These are phyloP conservation scores for Zaprionus gabonicus DNA, from an alignment of 1,140 invertebrate genomes.

Conservation along the genomic window DNA sequence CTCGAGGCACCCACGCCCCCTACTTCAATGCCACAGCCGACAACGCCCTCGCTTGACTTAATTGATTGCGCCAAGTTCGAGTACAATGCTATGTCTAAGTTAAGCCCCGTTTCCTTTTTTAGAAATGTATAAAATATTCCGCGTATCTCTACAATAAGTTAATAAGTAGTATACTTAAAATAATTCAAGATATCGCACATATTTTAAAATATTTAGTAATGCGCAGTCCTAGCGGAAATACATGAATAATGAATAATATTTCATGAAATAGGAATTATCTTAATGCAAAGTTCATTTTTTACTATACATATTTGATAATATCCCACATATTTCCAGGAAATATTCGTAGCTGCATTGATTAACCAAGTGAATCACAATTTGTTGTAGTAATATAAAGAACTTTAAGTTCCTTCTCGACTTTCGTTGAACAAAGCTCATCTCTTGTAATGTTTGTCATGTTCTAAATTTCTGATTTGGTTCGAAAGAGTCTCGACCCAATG, in stretches of 20 bases:
- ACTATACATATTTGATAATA: conserved; percentile 3
- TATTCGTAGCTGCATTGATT: background rate
- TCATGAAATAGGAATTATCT: background rate
- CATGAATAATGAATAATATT: background rate
- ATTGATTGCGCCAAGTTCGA: conserved; percentile 61
- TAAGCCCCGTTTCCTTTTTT: conserved; percentile 34
- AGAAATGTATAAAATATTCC: conserved; percentile 41
- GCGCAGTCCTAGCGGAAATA: conserved; percentile 4
- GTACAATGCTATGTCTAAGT: conserved; percentile 23
- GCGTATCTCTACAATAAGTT: background rate
- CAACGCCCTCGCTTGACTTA: conserved; percentile 46
- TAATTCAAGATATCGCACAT: background rate
- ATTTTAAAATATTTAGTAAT: background rate
- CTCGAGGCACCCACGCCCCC: conserved; percentile 45
- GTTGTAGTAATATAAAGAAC: background rate
- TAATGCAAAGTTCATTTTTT: background rate
- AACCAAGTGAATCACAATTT: conserved; percentile 6
- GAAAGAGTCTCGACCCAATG: conserved; percentile 37
- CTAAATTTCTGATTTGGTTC: conserved; percentile 30
- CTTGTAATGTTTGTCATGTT: conserved; percentile 40
- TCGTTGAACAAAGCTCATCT: conserved; percentile 7
- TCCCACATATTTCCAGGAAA: conserved; percentile 21
- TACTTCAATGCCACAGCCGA: conserved; percentile 44
- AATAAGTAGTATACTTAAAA: background rate
- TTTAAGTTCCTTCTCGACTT: background rate